Conservation (phyloP, 2,888 invertebrate genomes). For the Portevinia maculata region DNA sequence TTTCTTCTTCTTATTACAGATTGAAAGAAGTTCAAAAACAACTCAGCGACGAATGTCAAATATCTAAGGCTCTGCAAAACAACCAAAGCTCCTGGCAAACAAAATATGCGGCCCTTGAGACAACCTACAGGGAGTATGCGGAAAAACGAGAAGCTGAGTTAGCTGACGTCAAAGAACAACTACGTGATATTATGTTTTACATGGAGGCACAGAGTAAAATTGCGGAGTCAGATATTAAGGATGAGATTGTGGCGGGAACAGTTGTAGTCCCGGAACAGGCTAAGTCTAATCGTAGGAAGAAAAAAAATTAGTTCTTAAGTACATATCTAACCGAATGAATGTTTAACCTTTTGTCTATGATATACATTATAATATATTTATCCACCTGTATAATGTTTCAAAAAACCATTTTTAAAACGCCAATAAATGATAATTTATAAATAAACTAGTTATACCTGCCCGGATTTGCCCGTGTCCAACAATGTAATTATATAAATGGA, state of each 20-base stretch:
- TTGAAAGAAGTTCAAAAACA: conserved; percentile 87
- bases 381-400: conserved; percentile 28
- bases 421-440: conserved; percentile 39
- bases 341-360: conserved; percentile 29
- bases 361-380: conserved; percentile 20
- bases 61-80: conserved; percentile 89
- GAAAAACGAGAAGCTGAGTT: conserved; percentile 88
- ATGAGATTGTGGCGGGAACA: conserved; percentile 80
- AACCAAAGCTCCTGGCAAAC: conserved; percentile 90
- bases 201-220: conserved; percentile 90
- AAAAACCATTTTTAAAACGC: conserved; percentile 35
- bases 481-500: too few relatives aligned
- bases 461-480: too few relatives aligned
- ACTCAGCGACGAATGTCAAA: conserved; percentile 92
- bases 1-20: conserved; percentile 80
- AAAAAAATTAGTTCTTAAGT: conserved; percentile 76
- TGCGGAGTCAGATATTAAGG: conserved; percentile 81
- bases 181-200: conserved; percentile 98
- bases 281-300: conserved; percentile 79
- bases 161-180: conserved; percentile 94
- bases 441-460: background rate
- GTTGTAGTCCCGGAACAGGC: conserved; percentile 79
- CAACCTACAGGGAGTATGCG: conserved; percentile 84
- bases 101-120: conserved; percentile 85
- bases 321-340: conserved; percentile 4